Conservation (phyloP, 2,113 vertebrate genomes). For the Epinephelus fuscoguttatus region DNA sequence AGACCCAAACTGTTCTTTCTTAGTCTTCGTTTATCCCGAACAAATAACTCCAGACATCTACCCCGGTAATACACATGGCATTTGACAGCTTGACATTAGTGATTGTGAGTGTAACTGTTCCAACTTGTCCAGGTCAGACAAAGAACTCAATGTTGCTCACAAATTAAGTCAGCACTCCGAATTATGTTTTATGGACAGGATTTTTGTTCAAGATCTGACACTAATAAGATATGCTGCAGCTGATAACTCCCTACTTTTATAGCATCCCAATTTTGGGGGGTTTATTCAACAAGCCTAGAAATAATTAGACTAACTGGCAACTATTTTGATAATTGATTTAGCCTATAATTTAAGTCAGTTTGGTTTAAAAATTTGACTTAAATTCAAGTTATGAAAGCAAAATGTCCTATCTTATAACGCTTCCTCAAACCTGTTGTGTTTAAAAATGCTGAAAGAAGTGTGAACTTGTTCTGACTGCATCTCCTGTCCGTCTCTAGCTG, state of each 20-base stretch:
- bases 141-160: neutral
- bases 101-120: neutral
- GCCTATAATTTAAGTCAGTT: neutral
- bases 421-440: neutral
- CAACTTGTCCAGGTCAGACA: neutral
- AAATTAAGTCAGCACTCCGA: neutral
- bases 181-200: neutral
- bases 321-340: neutral
- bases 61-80: neutral
- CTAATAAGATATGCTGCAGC: neutral
- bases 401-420: no score
- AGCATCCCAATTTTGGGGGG: no score
- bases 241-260: neutral
- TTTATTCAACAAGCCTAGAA: no score
- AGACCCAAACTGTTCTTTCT: conserved; percentile 4
- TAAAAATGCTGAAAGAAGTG: neutral
- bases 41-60: neutral
- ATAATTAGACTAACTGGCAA: neutral
- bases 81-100: conserved; percentile 16
- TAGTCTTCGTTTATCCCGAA: conserved; percentile 6
- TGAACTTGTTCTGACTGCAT: conserved; percentile 8
- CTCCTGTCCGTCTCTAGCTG: conserved; percentile 86
- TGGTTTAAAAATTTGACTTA: no score
- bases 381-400: no score
- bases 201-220: neutral